A percentile compares a stretch with the other conserved stretches of the same genome.
These are phyloP conservation scores for Coptodon bakossiorum DNA, from an alignment of 2,113 vertebrate genomes.

Conservation along the genomic window DNA sequence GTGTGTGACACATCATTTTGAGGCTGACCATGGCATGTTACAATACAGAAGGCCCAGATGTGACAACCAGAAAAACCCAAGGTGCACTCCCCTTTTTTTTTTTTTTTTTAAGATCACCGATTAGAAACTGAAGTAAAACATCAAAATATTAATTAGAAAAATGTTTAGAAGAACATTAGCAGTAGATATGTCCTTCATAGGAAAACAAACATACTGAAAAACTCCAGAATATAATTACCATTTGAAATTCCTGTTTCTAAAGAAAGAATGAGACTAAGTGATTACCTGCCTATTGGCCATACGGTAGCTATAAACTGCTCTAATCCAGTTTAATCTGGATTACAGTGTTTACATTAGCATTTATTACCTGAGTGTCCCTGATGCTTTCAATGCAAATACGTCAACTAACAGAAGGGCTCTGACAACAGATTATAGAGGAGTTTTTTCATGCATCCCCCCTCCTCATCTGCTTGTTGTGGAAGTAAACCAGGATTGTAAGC, in stretches of 20 bases:
- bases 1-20: constrained; percentile 26
- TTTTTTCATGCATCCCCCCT: neutral
- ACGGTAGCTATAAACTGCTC: neutral
- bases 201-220: neutral
- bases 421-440: neutral
- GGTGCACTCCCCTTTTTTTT: neutral
- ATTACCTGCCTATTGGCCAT: neutral
- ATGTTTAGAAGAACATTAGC: neutral
- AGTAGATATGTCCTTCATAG: neutral
- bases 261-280: neutral
- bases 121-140: neutral
- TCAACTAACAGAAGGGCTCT: neutral
- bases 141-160: neutral
- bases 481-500: neutral
- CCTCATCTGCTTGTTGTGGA: neutral
- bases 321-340: constrained; percentile 1
- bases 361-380: neutral
- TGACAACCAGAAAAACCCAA: neutral
- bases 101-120: neutral
- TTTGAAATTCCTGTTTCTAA: neutral
- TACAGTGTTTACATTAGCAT: constrained; percentile 1
- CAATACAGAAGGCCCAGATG: neutral
- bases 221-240: neutral
- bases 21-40: neutral
- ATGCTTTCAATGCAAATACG: neutral